A percentile compares a stretch with the other conserved stretches of the same genome.
Conservation (phyloP, 2,888 invertebrate genomes). For the Odontomyia ornata region DNA sequence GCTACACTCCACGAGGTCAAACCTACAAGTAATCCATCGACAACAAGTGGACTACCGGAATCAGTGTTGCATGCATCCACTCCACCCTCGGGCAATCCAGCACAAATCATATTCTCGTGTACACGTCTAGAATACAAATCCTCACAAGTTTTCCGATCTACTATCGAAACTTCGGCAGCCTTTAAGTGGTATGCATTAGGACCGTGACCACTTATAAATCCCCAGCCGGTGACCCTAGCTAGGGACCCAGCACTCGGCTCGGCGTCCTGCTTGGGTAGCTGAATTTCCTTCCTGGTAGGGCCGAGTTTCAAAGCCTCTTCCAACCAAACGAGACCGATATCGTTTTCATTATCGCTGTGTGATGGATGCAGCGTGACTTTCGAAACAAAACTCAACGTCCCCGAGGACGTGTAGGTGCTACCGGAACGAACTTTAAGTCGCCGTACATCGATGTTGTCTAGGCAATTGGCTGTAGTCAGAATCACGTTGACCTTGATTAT, state of each 20-base stretch:
- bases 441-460: conserved; percentile 23
- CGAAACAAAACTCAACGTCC: background rate
- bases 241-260: background rate
- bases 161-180: conserved; percentile 7
- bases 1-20: conserved; percentile 37
- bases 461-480: conserved; percentile 53
- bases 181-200: conserved; percentile 13
- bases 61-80: conserved; percentile 36
- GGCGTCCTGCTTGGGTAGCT: background rate
- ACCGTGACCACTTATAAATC: conserved; percentile 31
- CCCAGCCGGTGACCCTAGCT: conserved; percentile 49
- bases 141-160: conserved; percentile 55
- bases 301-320: background rate
- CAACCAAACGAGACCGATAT: conserved; percentile 11
- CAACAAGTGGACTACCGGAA: conserved; percentile 39
- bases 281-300: background rate
- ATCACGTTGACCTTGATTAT: conserved; percentile 52
- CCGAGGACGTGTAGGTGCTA: background rate
- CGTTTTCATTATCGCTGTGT: conserved; percentile 7
- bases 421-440: conserved; percentile 28
- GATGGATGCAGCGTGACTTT: conserved; percentile 14
- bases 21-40: conserved; percentile 31
- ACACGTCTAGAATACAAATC: conserved; percentile 54
- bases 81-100: conserved; percentile 65
- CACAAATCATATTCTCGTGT: conserved; percentile 66